Evolutionary conservation across 2,888 invertebrate genomes (phyloP), one percentile per base, ranked within the genome.

Genomic region (Calameuta filiformis): DNA sequence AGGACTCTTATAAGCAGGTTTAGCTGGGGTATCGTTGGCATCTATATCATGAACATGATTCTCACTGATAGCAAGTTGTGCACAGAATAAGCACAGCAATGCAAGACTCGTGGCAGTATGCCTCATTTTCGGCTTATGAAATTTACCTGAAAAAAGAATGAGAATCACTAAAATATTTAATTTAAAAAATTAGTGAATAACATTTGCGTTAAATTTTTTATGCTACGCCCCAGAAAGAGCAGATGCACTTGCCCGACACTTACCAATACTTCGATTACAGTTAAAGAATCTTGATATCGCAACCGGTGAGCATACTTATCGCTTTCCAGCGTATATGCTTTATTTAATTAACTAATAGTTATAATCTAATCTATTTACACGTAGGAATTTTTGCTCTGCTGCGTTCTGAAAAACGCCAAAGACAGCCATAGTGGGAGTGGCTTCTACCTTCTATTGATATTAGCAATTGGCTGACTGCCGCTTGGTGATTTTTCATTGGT

Each of bases 1-100:
- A 0, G 98, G 98, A 87, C 96, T 96, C 75, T 93, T 93, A 88
- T 97, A 97, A n/a, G 75, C 76, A 0, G 81, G 74, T 69, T 83
- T 82, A 0, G 78, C 69, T 68, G 77, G 80, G 34, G 76, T 77
- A 73, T 85, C 79, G 4, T 33, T 83, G 80, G 82, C 79, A 33
- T 85, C 84, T 12, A 82, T 78, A 69, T 81, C 86, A 37, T 87
- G 84, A 23, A 84, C 82, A 31, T 86, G 86, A 76, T 78, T 82
- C n/a, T 84, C 81, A 56, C 23, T 56, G 23, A 23, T 9, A 56
- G 56, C 56, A 56, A 56, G 56, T 23, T 56, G 56, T 56, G 56
- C 56, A 77, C 81, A 82, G 37, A 82, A 79, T 37, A 85, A 79
- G 79, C 83, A 78, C 73, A 87, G 77, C 73, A 87, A 75, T 69